A percentile compares a stretch with the other conserved stretches of the same genome.
phyloP scores from a whole-genome alignment of 2,113 vertebrate species.

The Notothenia coriiceps region DNA sequence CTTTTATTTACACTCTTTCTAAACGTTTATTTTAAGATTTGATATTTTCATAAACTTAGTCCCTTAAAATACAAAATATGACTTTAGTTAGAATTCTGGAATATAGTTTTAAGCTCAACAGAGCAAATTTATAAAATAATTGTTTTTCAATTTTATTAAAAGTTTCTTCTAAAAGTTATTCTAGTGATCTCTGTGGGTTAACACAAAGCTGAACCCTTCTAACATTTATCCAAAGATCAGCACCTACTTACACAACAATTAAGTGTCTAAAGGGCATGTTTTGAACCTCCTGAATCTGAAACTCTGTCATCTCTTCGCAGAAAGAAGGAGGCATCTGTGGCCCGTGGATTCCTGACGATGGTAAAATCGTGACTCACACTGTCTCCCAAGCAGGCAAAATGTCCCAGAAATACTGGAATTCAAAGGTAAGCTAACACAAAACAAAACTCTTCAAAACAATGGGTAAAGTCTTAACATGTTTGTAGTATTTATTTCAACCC shows the following conservation, averaged over 20 bases:
- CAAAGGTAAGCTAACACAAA: conserved; percentile 74
- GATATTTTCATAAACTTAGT: not conserved
- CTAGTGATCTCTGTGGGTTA: not conserved
- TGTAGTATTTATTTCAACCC: not conserved
- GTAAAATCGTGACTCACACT: conserved; percentile 86
- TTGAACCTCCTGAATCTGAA: not conserved
- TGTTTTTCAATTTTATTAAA: not conserved
- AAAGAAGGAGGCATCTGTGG: conserved; percentile 83
- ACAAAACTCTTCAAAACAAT: conserved; percentile 4
- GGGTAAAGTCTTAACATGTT: not conserved
- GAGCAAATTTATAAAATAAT: no score
- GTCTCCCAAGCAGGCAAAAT: conserved; percentile 85
- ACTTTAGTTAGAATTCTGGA: not conserved
- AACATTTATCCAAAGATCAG: not conserved
- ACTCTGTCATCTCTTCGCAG: conserved; percentile 45
- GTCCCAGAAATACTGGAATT: conserved; percentile 83
- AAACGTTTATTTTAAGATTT: not conserved
- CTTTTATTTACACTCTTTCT: not conserved
- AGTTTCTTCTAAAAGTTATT: not conserved
- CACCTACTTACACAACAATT: not conserved
- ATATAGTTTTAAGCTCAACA: not conserved
- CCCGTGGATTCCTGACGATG: conserved; percentile 86
- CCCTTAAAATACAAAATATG: not conserved
- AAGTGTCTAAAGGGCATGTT: not conserved
- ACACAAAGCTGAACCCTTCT: not conserved